Evolutionary conservation across 2,888 invertebrate species (phyloP).

Genomic region (Dynastes tityus): DNA sequence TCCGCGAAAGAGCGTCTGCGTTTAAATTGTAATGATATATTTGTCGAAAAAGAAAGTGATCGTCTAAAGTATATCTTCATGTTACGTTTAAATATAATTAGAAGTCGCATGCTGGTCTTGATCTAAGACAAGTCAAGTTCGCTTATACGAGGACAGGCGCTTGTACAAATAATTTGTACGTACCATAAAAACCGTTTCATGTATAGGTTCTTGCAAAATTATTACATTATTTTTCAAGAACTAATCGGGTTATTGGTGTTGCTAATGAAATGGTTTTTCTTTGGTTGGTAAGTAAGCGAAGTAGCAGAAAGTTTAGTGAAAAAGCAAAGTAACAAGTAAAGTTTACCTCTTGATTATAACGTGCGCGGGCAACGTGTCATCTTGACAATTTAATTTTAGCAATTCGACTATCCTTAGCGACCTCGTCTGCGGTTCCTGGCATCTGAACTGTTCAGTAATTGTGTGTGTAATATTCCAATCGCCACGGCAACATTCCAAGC

Average conservation of each 20-base stretch:
- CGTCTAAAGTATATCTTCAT: no score
- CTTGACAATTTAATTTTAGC: slow-evolving; percentile 37
- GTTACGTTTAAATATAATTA: background rate
- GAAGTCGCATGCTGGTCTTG: slow-evolving; percentile 9
- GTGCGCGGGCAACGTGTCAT: slow-evolving; percentile 33
- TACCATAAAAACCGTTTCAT: no score
- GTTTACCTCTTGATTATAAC: slow-evolving; percentile 48
- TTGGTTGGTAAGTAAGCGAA: no score
- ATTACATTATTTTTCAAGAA: no score
- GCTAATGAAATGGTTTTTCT: background rate
- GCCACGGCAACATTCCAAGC: slow-evolving; percentile 30
- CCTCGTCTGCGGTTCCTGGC: slow-evolving; percentile 31
- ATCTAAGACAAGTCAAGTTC: slow-evolving; percentile 8
- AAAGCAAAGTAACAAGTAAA: background rate
- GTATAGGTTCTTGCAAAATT: no score
- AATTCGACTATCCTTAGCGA: slow-evolving; percentile 32
- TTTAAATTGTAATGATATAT: no score
- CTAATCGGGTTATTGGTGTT: no score
- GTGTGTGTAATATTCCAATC: slow-evolving; percentile 25
- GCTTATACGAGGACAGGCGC: background rate
- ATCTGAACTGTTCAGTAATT: slow-evolving; percentile 33
- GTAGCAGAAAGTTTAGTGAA: background rate
- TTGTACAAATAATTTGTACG: background rate
- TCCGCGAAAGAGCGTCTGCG: no score
- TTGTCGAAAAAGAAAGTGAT: no score